Evolutionary conservation across 92 coral and sea anemone genomes (phyloP), one percentile per base, ranked within the genome.

Genomic region (Epizoanthus fatuus): DNA sequence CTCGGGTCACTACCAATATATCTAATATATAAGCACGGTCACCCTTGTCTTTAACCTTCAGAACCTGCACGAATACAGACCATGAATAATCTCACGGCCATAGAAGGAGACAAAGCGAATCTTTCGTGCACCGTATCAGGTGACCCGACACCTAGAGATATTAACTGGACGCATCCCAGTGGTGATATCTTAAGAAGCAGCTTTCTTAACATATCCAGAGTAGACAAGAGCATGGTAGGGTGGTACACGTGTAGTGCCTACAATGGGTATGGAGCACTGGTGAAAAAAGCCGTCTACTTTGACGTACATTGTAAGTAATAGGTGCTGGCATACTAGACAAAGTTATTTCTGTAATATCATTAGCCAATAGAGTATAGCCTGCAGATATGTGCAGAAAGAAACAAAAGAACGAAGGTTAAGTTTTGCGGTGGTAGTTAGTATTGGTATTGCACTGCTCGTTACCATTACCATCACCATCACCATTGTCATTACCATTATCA

Each of bases 161-260:
- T 76, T 5, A 76, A 59, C 57, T 76, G 69, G 81, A 76, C 69
- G 7, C 59, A 37, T 39, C 69, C 69, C 7, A 8, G 20, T 40
- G 57, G 81, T n/a, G 62, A 0, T 1, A 32, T 76, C 5, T 17
- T 39, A 22, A 17, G 44, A 5, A 14, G 69, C 14, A 17, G 19
- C 8, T 29, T 17, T 39, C 22, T 58, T 11, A 15, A 42, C n/a
- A n/a, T 59, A 12, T 0, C 0, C 7, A 58, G 1, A 76, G 53
- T 40, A 32, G 56, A 15, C 3, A 59, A 55, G 62, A n/a, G 7
- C 6, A 59, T 32, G 69, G 19, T 44, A 42, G 81, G 81, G 39
- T 59, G 16, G 69, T 76, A 76, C 69, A 76, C 53, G 9, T 76
- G 81, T 29, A 59, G 81, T 9, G 69, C 81, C 14, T 76, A 40